phyloP scores from a whole-genome alignment of 2,888 invertebrate genomes.

The Cephus rjabovi region DNA sequence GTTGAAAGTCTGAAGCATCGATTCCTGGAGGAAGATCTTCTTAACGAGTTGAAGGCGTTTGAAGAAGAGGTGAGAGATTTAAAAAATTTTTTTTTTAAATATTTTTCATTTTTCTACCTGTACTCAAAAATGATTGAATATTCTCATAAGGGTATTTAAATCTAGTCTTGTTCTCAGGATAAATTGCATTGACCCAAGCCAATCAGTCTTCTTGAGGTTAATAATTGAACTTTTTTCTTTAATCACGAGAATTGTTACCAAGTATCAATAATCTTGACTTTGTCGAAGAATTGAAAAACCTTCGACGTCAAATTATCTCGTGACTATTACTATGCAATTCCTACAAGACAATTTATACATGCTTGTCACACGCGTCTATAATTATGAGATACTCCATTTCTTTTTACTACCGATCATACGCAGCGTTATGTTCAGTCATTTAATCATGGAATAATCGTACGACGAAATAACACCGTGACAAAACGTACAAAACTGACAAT shows the following conservation, averaged over 20 bases:
- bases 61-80: constrained; percentile 54
- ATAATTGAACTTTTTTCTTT: neutral
- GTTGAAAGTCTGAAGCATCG: constrained; percentile 55
- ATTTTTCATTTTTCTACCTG: too few species aligned
- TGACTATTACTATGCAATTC: neutral
- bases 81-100: neutral
- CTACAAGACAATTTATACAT: neutral
- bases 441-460: neutral
- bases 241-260: neutral
- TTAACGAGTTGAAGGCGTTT: constrained; percentile 57
- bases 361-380: neutral
- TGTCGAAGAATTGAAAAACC: neutral
- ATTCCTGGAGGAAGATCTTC: constrained; percentile 52
- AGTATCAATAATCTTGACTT: neutral
- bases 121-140: neutral
- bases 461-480: neutral
- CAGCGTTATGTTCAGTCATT: neutral
- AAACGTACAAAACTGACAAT: neutral
- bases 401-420: neutral
- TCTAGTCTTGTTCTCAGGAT: neutral
- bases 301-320: neutral
- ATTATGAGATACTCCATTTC: neutral
- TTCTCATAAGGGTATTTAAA: neutral
- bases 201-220: neutral
- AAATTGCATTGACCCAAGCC: neutral